These are phyloP conservation scores for Congeria kusceri DNA, from an alignment of 2,888 invertebrate species.

Conservation along the genomic window DNA sequence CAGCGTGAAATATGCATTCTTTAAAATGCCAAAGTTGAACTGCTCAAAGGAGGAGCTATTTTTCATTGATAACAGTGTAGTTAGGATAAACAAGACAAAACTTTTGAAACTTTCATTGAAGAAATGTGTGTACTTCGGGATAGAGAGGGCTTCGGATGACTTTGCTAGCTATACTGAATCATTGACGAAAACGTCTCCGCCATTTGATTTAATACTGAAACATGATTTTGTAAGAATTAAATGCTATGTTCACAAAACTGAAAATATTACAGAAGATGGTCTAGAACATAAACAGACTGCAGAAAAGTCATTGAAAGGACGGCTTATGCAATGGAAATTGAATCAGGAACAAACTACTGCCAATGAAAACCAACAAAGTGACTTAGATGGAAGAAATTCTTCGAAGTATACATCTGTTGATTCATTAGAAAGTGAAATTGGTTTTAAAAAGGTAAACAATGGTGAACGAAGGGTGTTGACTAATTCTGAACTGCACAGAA, in stretches of 20 bases:
- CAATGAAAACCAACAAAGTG: not conserved
- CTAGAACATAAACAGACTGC: conserved; percentile 2
- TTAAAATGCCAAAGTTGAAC: conserved; percentile 65
- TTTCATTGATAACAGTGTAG: conserved; percentile 59
- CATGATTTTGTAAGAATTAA: conserved; percentile 77
- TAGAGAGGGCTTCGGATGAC: conserved; percentile 71
- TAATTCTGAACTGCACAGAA: not conserved
- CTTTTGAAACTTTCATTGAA: conserved; percentile 62
- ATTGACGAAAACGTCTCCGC: conserved; percentile 51
- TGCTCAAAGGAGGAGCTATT: conserved; percentile 72
- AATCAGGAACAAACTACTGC: not conserved
- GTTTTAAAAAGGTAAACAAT: not conserved
- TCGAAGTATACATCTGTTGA: not conserved
- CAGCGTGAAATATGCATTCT: conserved; percentile 70
- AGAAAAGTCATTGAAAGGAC: not conserved
- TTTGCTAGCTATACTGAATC: conserved; percentile 67
- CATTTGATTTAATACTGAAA: conserved; percentile 68
- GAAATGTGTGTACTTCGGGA: conserved; percentile 71
- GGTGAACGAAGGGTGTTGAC: not conserved
- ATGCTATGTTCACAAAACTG: conserved; percentile 62
- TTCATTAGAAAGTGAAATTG: too few relatives aligned
- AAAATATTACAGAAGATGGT: not conserved
- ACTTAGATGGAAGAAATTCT: not conserved
- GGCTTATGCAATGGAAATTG: not conserved
- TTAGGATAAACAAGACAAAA: conserved; percentile 67